Base-by-base conservation (phyloP, 2,888 invertebrate species). In the Nomada hirtipes region DNA sequence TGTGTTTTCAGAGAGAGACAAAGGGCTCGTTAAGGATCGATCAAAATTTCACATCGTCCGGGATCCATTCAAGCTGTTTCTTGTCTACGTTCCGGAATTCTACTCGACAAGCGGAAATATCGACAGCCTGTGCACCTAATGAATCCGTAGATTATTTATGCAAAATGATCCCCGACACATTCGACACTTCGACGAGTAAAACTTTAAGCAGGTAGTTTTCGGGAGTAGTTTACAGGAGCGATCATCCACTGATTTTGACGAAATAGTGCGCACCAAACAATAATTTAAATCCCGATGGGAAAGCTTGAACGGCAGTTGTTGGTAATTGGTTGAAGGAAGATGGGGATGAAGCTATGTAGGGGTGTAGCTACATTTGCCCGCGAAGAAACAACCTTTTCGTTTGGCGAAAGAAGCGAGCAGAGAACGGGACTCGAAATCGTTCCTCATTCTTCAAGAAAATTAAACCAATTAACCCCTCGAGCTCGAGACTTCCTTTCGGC, bases 381-480 rank as follows among this genome's bases (percentile, higher is more conserved):
- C 26, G 42, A 64, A 53, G 65, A 55, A 71, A 72, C 67, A 79
- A 79, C 80, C 65, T 79, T 79, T 71, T 79, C 60, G 61, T 67
- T 72, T 11, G 36, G 23, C 18, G 60, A 61, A 79, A 67, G 70
- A 71, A 79, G 26, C 26, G 36, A 44, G 20, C 63, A 44, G 63
- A 50, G 64, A 57, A 44, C 29, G 79, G 18, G 61, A 42, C 50
- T 61, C 61, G 15, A 60, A 50, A 64, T 52, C 59, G 44, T 60
- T 60, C 57, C 67, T 29, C 60, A 53, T 71, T 71, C 79, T 79
- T 42, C 65, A 67, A 67, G 79, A 47, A 79, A 79, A 79, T 79
- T 79, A 79, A 79, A 60, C 72, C 79, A 79, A 79, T 79, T 79
- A 79, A 79, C 80, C 64, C 65, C 60, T 79, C 71, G 80, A 65